Evolutionary conservation across 1,140 invertebrate species (phyloP), one percentile per base, ranked within the genome.

Genomic region (Rhynchophorus ferrugineus): DNA sequence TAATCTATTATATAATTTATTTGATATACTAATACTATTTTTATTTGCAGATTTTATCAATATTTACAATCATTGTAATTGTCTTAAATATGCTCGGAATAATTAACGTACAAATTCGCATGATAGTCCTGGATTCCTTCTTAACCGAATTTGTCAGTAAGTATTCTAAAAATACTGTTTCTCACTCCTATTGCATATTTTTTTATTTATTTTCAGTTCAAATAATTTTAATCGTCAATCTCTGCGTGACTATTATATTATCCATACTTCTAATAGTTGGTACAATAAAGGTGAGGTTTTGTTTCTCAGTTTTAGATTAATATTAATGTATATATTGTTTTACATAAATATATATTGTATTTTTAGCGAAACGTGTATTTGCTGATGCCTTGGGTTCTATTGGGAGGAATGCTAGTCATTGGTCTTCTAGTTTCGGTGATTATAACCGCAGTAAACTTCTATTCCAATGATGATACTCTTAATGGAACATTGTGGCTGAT

Each of bases 191-290:
- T 44, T n/a, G 14, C 8, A 19, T 19, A 18, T 42, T 38, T 54
- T 43, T 54, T 22, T 18, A 35, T 7, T 54, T 14, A 49, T 61
- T 78, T 74, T 62, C 74, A 77, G 83, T 86, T 13, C 81, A 81
- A 71, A 85, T 88, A 46, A 86, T 89, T 55, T 71, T 87, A n/a
- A 78, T 79, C 0, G 77, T 89, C 34, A 89, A 88, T 69, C 73
- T 89, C n/a, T 78, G 77, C 35, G 88, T 89, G 80, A 89, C 87
- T 7, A 82, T 89, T 20, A 65, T 89, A 11, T 85, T 89, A 63
- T 88, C 84, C 13, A 65, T 73, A 11, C 71, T 88, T 6, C 76
- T 89, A 46, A 81, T 89, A n/a, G 67, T 81, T n/a, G 87, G 85
- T 43, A 78, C 80, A 13, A 57, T 82, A 17, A 87, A 81, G 76